Percentiles rank a stretch among this genome's conserved stretches.
These are phyloP conservation scores for Hirtodrosophila trivittata DNA, from an alignment of 2,888 invertebrate species.

Conservation along the genomic window DNA sequence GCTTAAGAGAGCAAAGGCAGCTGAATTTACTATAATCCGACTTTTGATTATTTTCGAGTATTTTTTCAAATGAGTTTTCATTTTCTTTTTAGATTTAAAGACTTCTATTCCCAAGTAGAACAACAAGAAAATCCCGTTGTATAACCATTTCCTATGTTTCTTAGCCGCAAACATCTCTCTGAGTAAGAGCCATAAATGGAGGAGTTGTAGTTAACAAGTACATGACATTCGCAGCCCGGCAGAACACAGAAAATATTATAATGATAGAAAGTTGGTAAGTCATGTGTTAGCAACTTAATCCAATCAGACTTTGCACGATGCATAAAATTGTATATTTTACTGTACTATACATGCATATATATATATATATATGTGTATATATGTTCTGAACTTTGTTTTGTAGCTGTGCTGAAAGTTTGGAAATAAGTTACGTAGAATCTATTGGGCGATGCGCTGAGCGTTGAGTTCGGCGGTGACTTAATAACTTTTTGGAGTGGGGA, in stretches of 20 bases:
- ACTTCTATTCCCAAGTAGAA: too few species aligned
- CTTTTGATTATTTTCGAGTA: too few species aligned
- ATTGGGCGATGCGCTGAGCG: constrained; percentile 25
- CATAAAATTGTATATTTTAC: constrained; percentile 19
- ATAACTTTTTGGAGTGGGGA: constrained; percentile 47
- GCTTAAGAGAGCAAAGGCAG: too few species aligned
- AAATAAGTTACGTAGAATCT: constrained; percentile 54
- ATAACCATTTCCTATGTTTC: too few species aligned
- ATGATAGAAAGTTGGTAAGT: constrained; percentile 2
- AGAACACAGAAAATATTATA: constrained; percentile 1
- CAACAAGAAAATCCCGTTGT: too few species aligned
- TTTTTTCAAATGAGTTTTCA: too few species aligned
- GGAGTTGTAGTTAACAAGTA: background rate
- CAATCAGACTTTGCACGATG: background rate
- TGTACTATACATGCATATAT: background rate
- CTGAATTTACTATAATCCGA: too few species aligned
- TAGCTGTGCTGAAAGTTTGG: constrained; percentile 38
- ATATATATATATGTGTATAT: too few species aligned
- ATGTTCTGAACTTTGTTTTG: constrained; percentile 37
- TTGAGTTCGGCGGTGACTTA: constrained; percentile 32
- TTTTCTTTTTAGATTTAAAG: too few species aligned
- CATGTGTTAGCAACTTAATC: constrained; percentile 3
- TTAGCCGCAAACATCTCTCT: too few species aligned
- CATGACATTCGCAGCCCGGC: background rate
- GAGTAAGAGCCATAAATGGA: too few species aligned